Percentiles rank a stretch among this genome's conserved stretches.
These are phyloP conservation scores for Heliothis virescens DNA, from an alignment of 1,140 invertebrate species.

Conservation along the genomic window DNA sequence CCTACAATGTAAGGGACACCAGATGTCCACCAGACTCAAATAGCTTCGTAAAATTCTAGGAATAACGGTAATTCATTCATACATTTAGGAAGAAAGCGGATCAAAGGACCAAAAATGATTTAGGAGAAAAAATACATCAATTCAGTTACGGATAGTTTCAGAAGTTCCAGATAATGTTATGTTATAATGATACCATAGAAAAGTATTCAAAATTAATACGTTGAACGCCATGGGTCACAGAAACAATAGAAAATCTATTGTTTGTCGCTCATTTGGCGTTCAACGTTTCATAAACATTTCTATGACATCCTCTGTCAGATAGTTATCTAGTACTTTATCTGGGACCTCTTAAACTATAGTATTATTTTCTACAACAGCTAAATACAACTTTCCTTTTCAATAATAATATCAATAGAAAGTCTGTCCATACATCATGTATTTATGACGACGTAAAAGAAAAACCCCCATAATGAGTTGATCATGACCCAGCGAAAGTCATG, in stretches of 20 bases:
- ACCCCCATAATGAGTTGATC: conserved; percentile 5
- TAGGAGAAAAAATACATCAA: background rate
- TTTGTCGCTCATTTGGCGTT: too few species aligned
- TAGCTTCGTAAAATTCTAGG: background rate
- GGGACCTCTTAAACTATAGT: too few species aligned
- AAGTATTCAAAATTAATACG: too few species aligned
- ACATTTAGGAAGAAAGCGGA: background rate
- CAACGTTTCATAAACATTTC: too few species aligned
- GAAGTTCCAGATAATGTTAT: too few species aligned
- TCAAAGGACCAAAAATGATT: background rate
- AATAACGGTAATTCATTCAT: background rate
- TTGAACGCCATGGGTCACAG: too few species aligned
- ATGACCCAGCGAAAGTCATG: conserved; percentile 25
- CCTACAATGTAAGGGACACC: conserved; percentile 8
- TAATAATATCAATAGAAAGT: conserved; percentile 21
- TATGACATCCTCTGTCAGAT: too few species aligned
- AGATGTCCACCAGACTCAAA: conserved; percentile 1
- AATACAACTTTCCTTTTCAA: background rate
- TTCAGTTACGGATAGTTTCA: background rate
- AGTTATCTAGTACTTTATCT: too few species aligned
- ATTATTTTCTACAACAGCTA: background rate
- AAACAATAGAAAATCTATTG: too few species aligned
- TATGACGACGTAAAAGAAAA: background rate
- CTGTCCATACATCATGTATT: background rate
- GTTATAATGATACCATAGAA: too few species aligned